Base-by-base conservation (phyloP, 2,888 invertebrate species). In the Pristionchus exspectatus region DNA sequence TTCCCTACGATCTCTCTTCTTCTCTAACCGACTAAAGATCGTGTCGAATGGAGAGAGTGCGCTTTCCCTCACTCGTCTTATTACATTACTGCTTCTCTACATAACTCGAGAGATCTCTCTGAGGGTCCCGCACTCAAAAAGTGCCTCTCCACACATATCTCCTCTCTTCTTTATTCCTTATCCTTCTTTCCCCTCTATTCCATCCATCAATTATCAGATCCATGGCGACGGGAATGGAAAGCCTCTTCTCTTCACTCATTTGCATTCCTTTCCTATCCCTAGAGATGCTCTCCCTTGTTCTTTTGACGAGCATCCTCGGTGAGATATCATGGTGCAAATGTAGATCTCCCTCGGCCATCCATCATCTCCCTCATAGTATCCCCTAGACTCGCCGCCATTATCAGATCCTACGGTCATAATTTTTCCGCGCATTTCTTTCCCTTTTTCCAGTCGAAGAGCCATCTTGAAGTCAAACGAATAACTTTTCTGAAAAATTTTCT, bases 31-130 rank as follows among this genome's bases (percentile, higher is more conserved):
- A 77, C 77, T 38, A n/a, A 50, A 44, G 77, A 44, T 21, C 9
- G 44, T 2, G 77, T 38, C 24, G 0, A 77, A 44, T 24, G 10
- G n/a, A n/a, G 77, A 77, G 77, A 44, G 44, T 44, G 24, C 44
- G 24, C 77, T 2, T n/a, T 24, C 72, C 44, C 77, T 77, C 56
- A 56, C 77, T 77, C 44, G 16, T 77, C 44, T 77, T 77, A 77
- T 77, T 77, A 77, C 44, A 77, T 77, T 77, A 77, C 77, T 77
- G 33, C 77, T 77, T 77, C 77, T 77, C 72, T 77, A 18, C 77
- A 38, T 50, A 77, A 77, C 77, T 44, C n/a, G 44, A 38, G 77
- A 77, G 21, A 38, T 44, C 77, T 72, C 44, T 27, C 24, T 18
- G 77, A 77, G 44, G 24, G 44, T 72, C 18, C 38, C 44, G 77